Conservation (phyloP, 2,113 vertebrate genomes). For the Macrotis lagotis region DNA sequence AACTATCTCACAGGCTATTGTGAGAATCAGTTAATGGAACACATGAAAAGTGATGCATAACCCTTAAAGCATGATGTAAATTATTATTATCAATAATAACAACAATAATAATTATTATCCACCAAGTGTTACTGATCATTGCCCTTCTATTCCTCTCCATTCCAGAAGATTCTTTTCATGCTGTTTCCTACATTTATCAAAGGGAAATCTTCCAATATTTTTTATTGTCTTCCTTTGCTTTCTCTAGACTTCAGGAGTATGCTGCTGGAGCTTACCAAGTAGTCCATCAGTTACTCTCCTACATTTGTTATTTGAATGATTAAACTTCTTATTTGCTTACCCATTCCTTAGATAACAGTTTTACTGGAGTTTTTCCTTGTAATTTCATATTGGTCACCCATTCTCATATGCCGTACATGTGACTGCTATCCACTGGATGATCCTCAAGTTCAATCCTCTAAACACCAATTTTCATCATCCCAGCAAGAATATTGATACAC, state of each 20-base stretch:
- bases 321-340: not conserved
- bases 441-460: not conserved
- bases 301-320: not conserved
- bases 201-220: not conserved
- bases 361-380: not conserved
- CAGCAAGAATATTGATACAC: not conserved
- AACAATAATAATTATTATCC: not conserved
- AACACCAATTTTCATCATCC: not conserved
- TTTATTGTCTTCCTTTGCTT: not conserved
- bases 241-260: not conserved
- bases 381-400: not conserved
- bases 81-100: too few species aligned
- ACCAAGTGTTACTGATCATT: not conserved
- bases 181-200: not conserved
- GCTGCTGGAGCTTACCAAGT: not conserved
- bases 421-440: not conserved
- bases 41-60: not conserved
- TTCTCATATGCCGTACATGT: not conserved
- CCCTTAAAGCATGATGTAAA: not conserved
- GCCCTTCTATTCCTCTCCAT: not conserved
- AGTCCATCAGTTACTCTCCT: not conserved
- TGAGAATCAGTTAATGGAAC: not conserved
- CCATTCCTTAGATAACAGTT: not conserved
- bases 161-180: not conserved
- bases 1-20: not conserved